Evolutionary conservation across 2,113 vertebrate genomes (phyloP).

Genomic region (Psittacula cyanocephala): DNA sequence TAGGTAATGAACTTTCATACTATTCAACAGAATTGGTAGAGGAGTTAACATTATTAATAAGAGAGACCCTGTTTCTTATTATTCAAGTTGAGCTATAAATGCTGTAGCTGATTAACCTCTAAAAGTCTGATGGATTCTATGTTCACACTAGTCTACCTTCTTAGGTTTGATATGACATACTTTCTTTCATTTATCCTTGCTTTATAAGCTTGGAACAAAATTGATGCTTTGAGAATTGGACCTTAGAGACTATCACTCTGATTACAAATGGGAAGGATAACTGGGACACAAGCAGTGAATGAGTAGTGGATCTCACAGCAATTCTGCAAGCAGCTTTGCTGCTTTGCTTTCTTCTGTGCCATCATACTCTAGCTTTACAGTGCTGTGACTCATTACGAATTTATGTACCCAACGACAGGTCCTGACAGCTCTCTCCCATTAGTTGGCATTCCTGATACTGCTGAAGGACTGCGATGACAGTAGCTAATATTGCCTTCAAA

Average conservation of each 20-base stretch:
- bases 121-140: neutral
- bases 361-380: neutral
- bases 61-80: neutral
- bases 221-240: neutral
- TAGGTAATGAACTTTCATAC: neutral
- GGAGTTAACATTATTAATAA: neutral
- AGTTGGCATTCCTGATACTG: neutral
- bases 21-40: neutral
- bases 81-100: neutral
- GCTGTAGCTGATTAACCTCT: neutral
- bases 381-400: neutral
- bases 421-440: neutral
- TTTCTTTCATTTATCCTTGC: neutral
- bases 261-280: neutral
- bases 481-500: neutral
- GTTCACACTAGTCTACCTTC: neutral
- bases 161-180: neutral
- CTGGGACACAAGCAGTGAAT: neutral
- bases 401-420: neutral
- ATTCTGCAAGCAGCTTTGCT: neutral
- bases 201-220: neutral
- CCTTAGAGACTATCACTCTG: neutral
- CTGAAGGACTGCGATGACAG: neutral
- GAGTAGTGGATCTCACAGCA: neutral
- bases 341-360: neutral